phyloP scores from a whole-genome alignment of 2,113 vertebrate species.

The Gymnogyps californianus region DNA sequence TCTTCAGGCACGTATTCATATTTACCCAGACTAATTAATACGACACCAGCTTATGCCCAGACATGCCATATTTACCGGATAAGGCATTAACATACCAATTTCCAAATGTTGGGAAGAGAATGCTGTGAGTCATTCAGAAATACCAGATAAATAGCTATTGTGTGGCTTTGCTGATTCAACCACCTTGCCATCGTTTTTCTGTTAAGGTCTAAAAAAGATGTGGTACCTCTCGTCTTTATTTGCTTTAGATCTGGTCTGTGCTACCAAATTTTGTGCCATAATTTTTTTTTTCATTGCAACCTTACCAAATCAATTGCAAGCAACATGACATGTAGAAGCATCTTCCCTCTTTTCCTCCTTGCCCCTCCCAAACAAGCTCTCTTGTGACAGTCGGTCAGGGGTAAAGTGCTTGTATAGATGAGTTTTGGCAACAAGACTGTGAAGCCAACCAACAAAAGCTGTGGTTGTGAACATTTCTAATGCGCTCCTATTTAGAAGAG shows the following conservation, averaged over 20 bases:
- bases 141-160: not conserved
- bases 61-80: not conserved
- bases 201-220: not conserved
- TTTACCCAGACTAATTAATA: not conserved
- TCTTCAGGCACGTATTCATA: not conserved
- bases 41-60: not conserved
- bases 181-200: not conserved
- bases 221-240: not conserved
- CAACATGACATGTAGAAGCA: not conserved
- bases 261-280: not conserved
- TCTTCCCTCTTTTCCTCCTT: not conserved
- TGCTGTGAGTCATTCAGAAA: not conserved
- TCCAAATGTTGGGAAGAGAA: not conserved
- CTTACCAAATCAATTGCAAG: not conserved
- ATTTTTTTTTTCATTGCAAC: not conserved
- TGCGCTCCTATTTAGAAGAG: not conserved
- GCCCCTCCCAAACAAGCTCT: accelerated
- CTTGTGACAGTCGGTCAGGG: not conserved
- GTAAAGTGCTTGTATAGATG: not conserved
- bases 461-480: not conserved
- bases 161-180: not conserved
- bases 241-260: not conserved
- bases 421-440: not conserved
- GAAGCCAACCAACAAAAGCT: not conserved
- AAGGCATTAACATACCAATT: not conserved